These are phyloP conservation scores for Synanthedon vespiformis DNA, from an alignment of 2,888 invertebrate genomes.

Conservation along the genomic window DNA sequence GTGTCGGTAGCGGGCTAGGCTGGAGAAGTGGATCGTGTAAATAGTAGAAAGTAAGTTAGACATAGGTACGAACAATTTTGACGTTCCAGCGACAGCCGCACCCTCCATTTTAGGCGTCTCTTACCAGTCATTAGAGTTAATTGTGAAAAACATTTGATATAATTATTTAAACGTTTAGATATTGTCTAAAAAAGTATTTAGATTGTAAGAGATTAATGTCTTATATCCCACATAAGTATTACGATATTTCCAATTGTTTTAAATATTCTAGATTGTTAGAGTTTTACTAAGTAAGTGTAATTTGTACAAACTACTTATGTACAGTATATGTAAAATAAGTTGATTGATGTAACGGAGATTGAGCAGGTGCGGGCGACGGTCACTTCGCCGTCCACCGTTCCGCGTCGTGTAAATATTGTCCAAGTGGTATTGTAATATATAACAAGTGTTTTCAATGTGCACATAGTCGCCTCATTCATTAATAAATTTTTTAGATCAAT, in stretches of 20 bases:
- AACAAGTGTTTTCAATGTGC: constrained; percentile 69
- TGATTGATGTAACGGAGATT: constrained; percentile 17
- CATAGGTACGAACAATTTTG: no score
- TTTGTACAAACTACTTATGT: constrained; percentile 67
- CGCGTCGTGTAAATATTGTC: constrained; percentile 57
- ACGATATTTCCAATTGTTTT: constrained; percentile 65
- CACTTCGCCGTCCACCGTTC: constrained; percentile 8
- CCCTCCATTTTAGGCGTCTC: constrained; percentile 23
- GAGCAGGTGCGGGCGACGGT: constrained; percentile 10
- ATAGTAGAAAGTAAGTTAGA: no score
- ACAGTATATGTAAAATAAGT: constrained; percentile 45
- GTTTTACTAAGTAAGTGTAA: constrained; percentile 39
- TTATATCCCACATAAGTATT: constrained; percentile 66
- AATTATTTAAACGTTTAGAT: constrained; percentile 45
- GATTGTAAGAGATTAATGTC: constrained; percentile 54
- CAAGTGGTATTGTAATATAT: constrained; percentile 57
- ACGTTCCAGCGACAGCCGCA: constrained; percentile 36
- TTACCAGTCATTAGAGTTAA: constrained; percentile 57
- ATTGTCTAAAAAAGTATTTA: constrained; percentile 39
- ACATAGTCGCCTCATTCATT: constrained; percentile 71
- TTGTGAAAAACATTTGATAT: constrained; percentile 32
- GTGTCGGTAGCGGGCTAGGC: constrained; percentile 28
- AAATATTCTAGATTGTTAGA: constrained; percentile 42
- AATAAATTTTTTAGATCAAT: constrained; percentile 70
- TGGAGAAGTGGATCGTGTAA: constrained; percentile 9